Evolutionary conservation across 2,113 vertebrate species (phyloP), one percentile per base, ranked within the genome.

Genomic region (Nothobranchius kuhntae): DNA sequence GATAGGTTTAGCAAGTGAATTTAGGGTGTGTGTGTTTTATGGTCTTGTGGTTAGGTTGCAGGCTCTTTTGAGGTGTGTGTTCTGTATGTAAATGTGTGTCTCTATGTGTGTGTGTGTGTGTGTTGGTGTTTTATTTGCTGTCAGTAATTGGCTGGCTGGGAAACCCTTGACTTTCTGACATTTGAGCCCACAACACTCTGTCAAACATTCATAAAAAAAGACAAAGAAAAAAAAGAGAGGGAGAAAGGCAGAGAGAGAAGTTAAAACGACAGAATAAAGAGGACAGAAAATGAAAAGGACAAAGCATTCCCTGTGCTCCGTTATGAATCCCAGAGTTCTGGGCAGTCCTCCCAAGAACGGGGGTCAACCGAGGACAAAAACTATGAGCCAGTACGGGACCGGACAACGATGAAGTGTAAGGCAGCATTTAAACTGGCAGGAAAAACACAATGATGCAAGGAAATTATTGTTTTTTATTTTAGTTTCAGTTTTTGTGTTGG

Each of bases 161-260:
- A 85, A 86, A 86, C 70, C 53, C 63, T 81, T 81, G 79, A 84
- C 83, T 83, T 85, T 68, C 54, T 78, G 83, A 87, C 79, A 89
- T 87, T 79, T 83, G 70, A 77, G 81, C 65, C 75, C 54, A 74
- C 56, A n/a, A 44, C 42, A 38, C 26, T 71, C 36, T 63, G 63
- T 68, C 68, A 60, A 42, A 5, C 57, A 70, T 64, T 55, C 26
- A 57, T 61, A 57, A 64, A 63, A 71, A 61, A 72, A 53, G 50
- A 78, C 54, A 77, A 67, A 75, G 17, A 17, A 59, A 65, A 48
- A 68, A 56, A 51, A 38, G 17, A 58, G 36, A 66, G 8, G 46
- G 57, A 44, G 45, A 63, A 46, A 59, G 9, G 70, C 35, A 68
- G 35, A 13, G 53, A 61, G 61, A 75, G 48, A 74, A 51, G 66